Base-by-base conservation (phyloP, 2,113 vertebrate species). In the Burhinus oedicnemus region DNA sequence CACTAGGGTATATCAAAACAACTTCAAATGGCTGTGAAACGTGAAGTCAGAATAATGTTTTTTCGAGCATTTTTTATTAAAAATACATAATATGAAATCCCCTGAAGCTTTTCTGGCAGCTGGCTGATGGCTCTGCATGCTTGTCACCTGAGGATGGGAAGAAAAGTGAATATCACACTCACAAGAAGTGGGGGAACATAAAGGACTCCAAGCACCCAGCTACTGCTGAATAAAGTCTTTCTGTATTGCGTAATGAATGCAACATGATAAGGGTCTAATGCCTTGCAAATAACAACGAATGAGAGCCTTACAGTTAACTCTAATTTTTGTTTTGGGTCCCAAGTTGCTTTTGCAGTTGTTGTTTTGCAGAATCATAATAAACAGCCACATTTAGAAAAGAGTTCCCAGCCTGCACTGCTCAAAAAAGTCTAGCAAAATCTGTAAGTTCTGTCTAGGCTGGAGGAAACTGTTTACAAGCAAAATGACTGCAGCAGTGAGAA, bases 181-280 rank as follows among this genome's bases (percentile, higher is more conserved):
- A 23, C 30, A 25, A 18, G 29, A 18, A 18, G 19, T 2, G 2
- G 9, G 34, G 38, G 30, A 19, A 19, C 36, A 76, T n/a, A 34
- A 52, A 38, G 36, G 7, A 5, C 40, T 15, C 45, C 62, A 29
- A 30, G 34, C 58, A 44, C 20, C 32, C 76, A 44, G 12, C 4
- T 47, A 30, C 40, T 0, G 8, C 54, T 45, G 23, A 29, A 40
- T 21, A 1, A 55, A 75, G 5, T 4, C 66, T 18, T 45, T 57
- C 55, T 64, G 29, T 2, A 2, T 1, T 55, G 34, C 47, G 20
- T 1, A 19, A 85, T 13, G 21, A 52, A 44, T 12, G 71, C 15
- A 60, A 45, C 11, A 8, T 2, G 4, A 1, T 1, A 11, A 78
- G 21, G 20, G 5, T 13, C 23, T 38, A 40, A 1, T 4, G 12